phyloP scores from a whole-genome alignment of 2,888 invertebrate species.

The Pristionchus arcanus region DNA sequence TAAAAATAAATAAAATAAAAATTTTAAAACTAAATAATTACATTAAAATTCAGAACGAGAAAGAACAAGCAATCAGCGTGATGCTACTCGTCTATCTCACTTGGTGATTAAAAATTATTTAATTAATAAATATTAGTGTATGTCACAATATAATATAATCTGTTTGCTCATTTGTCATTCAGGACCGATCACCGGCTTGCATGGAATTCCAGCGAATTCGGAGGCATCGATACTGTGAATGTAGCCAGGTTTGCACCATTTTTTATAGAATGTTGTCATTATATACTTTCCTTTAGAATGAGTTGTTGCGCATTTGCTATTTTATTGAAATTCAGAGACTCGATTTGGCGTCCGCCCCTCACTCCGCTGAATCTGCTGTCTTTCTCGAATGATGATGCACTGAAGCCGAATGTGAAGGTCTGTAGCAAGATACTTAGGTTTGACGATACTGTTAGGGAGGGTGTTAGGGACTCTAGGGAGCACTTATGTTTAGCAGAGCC shows the following conservation, averaged over 20 bases:
- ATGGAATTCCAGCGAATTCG: background rate
- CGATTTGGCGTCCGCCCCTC: background rate
- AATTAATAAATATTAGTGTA: background rate
- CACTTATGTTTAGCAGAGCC: too few relatives aligned
- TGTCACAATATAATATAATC: too few relatives aligned
- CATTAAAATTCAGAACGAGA: conserved; percentile 1
- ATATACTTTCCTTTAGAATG: too few relatives aligned
- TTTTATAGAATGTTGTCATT: too few relatives aligned
- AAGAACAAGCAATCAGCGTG: background rate
- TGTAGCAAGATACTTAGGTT: too few relatives aligned
- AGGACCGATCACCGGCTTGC: background rate
- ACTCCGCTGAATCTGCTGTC: background rate
- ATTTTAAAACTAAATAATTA: background rate
- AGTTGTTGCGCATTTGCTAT: too few relatives aligned
- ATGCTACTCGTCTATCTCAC: background rate
- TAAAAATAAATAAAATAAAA: background rate
- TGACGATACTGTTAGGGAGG: too few relatives aligned
- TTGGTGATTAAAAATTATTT: background rate
- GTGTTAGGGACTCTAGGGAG: too few relatives aligned
- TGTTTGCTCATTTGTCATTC: too few relatives aligned
- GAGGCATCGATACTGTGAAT: background rate
- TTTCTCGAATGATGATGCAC: background rate
- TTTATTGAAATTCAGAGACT: too few relatives aligned
- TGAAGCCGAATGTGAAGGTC: conserved; percentile 9
- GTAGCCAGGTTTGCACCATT: background rate